Base-by-base conservation (phyloP, 2,797 vertebrate genomes). In the Gephyroberyx darwinii region DNA sequence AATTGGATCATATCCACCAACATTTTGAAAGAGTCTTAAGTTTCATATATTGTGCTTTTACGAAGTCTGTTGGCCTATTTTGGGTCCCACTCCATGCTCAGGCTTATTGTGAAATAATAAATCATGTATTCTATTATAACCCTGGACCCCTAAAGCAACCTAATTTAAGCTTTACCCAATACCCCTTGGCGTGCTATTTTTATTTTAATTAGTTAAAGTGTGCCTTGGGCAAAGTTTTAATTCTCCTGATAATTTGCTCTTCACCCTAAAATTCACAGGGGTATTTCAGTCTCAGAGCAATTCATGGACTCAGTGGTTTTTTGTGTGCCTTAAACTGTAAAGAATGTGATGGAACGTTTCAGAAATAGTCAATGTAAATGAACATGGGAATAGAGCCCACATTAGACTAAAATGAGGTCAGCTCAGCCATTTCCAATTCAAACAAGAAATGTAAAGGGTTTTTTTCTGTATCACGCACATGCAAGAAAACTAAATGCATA, bases 121-220 rank as follows among this genome's bases (percentile, higher is more conserved):
- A 66, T 56, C 2, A 58, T 65, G 14, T 64, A 77, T 73, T 70
- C 60, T 52, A 35, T 73, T 65, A 67, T 35, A 71, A 57, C 10
- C 35, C 26, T 65, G 16, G 43, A 45, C 52, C 48, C 72, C 45
- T 74, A 73, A 60, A 67, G 50, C 64, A 87, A 78, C 72, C 84
- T 76, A 68, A 79, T 88, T 90, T 82, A 74, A 68, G 53, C 20
- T 0, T 71, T 77, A 53, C 81, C 68, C 69, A 37, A 65, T 64
- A 65, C 70, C 84, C 61, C 9, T 14, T 35, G 63, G 75, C n/a
- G n/a, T 74, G 57, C 88, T 91, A 91, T 92, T 91, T 92, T 81
- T 84, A 85, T 70, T 84, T 61, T 91, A 93, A 94, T 94, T 91
- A 91, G 91, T 84, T 73, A 75, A 88, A 84, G 83, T 65, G 66